Evolutionary conservation across 2,888 invertebrate genomes (phyloP).

Genomic region (Trissolcus japonicus): DNA sequence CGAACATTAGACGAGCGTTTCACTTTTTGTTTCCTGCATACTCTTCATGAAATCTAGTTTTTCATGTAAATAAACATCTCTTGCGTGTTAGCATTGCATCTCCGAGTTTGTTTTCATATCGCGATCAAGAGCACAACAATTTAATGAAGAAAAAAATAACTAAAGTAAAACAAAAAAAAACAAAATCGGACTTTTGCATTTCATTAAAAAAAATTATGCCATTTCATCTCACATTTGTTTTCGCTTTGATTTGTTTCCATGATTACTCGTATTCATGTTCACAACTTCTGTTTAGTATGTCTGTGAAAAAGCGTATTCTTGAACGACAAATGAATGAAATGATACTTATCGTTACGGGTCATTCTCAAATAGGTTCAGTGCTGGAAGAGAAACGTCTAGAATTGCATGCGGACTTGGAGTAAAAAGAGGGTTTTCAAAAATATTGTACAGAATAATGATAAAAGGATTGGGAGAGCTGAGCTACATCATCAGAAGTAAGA

Average conservation of each 20-base stretch:
- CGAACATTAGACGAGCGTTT: slow-evolving; percentile 24
- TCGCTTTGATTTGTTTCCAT: slow-evolving; percentile 44
- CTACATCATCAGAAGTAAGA: background rate
- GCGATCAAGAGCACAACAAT: too few relatives aligned
- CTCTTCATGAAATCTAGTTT: slow-evolving; percentile 21
- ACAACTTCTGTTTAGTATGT: slow-evolving; percentile 47
- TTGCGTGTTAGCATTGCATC: slow-evolving; percentile 36
- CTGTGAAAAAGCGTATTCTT: slow-evolving; percentile 35
- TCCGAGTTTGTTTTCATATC: slow-evolving; percentile 25
- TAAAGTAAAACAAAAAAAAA: background rate
- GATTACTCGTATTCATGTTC: slow-evolving; percentile 17
- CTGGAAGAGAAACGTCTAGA: background rate
- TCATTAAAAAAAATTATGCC: slow-evolving; percentile 21
- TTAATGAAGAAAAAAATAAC: slow-evolving; percentile 9
- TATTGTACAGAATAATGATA: background rate
- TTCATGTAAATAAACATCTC: slow-evolving; percentile 43
- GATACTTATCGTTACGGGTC: slow-evolving; percentile 38
- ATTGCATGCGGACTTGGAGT: background rate
- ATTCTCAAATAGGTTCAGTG: slow-evolving; percentile 51
- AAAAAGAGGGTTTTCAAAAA: background rate
- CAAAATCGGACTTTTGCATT: slow-evolving; percentile 6
- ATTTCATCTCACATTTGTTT: slow-evolving; percentile 44
- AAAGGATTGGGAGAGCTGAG: too few relatives aligned
- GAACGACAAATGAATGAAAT: slow-evolving; percentile 26
- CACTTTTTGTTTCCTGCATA: slow-evolving; percentile 24